These are phyloP conservation scores for Bruchidius siliquastri DNA, from an alignment of 2,888 invertebrate species.

Conservation along the genomic window DNA sequence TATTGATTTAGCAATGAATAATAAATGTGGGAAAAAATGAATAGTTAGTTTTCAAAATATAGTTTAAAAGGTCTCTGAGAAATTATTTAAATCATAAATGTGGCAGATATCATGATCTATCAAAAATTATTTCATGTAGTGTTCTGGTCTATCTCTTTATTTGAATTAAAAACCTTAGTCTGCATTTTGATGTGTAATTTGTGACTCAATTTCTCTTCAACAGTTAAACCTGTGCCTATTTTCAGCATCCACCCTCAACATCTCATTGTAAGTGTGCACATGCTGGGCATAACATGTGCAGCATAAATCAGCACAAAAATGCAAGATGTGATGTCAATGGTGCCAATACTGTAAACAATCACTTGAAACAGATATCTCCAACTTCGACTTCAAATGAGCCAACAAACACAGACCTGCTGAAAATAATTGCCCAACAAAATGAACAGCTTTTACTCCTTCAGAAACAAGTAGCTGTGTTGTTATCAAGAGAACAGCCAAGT, in stretches of 20 bases:
- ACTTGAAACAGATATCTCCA: background rate
- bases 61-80: too few relatives aligned
- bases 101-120: too few relatives aligned
- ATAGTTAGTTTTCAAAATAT: too few relatives aligned
- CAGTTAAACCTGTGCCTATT: too few relatives aligned
- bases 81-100: too few relatives aligned
- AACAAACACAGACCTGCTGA: conserved; percentile 56
- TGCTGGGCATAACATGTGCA: background rate
- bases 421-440: conserved; percentile 58
- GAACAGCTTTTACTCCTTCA: conserved; percentile 62
- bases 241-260: background rate
- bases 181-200: too few relatives aligned
- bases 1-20: too few relatives aligned
- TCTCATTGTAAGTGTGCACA: background rate
- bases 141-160: too few relatives aligned
- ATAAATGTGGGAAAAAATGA: too few relatives aligned
- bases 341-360: background rate
- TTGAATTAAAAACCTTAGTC: too few relatives aligned
- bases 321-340: background rate
- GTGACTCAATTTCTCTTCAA: too few relatives aligned
- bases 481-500: conserved; percentile 20
- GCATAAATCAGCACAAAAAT: background rate
- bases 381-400: conserved; percentile 44
- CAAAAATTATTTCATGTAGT: too few relatives aligned
- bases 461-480: conserved; percentile 58